Percentiles rank a stretch among this genome's conserved stretches.
Evolutionary conservation across 2,888 invertebrate species (phyloP).

Genomic region (Mesodorylaimus sp.): DNA sequence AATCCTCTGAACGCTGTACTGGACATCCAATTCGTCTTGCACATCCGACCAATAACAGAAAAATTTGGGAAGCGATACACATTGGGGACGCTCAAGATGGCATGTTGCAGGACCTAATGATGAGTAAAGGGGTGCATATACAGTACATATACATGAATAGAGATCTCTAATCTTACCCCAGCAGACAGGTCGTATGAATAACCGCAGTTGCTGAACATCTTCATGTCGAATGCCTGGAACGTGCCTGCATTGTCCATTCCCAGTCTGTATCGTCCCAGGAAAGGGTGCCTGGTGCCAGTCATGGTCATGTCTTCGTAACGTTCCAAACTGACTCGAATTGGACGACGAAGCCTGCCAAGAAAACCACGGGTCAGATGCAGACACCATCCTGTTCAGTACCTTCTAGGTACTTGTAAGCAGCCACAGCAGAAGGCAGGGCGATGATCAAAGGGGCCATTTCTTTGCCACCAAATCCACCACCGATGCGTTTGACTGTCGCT

Average conservation of each 20-base stretch:
- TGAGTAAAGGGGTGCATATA: constrained; percentile 11
- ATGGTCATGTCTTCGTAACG: constrained; percentile 82
- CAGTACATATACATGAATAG: no score
- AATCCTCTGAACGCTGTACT: constrained; percentile 85
- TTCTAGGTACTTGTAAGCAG: constrained; percentile 46
- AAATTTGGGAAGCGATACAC: constrained; percentile 56
- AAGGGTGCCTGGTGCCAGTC: constrained; percentile 74
- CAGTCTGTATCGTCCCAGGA: constrained; percentile 58
- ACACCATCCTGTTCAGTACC: no score
- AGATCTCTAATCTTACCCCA: constrained; percentile 21
- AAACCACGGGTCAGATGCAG: no score
- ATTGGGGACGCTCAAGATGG: constrained; percentile 64
- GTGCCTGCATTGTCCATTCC: constrained; percentile 48
- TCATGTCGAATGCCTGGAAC: constrained; percentile 51
- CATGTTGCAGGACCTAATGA: constrained; percentile 55
- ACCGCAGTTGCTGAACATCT: constrained; percentile 63
- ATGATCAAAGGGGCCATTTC: constrained; percentile 53
- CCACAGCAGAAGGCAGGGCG: constrained; percentile 55
- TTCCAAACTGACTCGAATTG: constrained; percentile 70
- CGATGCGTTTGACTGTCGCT: constrained; percentile 62
- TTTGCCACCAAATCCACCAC: constrained; percentile 90
- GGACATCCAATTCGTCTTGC: constrained; percentile 71
- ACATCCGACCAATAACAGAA: constrained; percentile 45
- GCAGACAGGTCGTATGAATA: constrained; percentile 58
- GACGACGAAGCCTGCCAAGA: constrained; percentile 46